phyloP scores from a whole-genome alignment of 2,888 invertebrate species.

The Cosmia trapezina region DNA sequence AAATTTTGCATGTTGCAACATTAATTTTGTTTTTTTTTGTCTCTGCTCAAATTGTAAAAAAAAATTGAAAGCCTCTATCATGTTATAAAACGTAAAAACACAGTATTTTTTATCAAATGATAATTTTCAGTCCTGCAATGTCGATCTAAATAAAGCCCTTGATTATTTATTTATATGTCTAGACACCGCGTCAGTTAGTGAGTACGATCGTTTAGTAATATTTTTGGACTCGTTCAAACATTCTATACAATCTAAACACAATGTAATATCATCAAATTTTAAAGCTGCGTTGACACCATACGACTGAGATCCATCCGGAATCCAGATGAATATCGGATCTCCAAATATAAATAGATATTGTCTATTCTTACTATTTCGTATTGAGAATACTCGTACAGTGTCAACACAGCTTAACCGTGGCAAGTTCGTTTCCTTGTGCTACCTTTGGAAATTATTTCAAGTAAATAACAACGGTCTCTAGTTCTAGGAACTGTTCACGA shows the following conservation, averaged over 20 bases:
- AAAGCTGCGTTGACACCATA: conserved; percentile 31
- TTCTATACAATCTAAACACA: conserved; percentile 12
- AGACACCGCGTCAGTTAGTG: background rate
- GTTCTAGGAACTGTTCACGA: conserved; percentile 85
- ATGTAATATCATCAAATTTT: conserved; percentile 15
- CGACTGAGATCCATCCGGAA: background rate
- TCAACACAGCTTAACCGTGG: conserved; percentile 35
- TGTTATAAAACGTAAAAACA: background rate
- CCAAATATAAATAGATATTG: background rate
- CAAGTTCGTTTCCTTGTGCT: conserved; percentile 49
- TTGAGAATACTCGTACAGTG: conserved; percentile 11
- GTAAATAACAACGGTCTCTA: conserved; percentile 47
- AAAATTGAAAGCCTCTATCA: conserved; percentile 1
- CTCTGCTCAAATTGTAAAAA: conserved; percentile 22
- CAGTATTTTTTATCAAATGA: conserved; percentile 13
- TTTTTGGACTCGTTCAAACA: conserved; percentile 1
- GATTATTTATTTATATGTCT: conserved; percentile 4
- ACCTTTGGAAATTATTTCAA: conserved; percentile 45
- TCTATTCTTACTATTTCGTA: background rate
- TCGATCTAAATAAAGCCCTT: conserved; percentile 8
- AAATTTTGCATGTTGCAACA: conserved; percentile 26
- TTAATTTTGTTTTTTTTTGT: conserved; percentile 19
- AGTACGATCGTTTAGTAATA: background rate
- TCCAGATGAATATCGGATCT: background rate
- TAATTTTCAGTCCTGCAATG: conserved; percentile 33